phyloP scores from a whole-genome alignment of 2,888 invertebrate species.

The Megamerina dolium region DNA sequence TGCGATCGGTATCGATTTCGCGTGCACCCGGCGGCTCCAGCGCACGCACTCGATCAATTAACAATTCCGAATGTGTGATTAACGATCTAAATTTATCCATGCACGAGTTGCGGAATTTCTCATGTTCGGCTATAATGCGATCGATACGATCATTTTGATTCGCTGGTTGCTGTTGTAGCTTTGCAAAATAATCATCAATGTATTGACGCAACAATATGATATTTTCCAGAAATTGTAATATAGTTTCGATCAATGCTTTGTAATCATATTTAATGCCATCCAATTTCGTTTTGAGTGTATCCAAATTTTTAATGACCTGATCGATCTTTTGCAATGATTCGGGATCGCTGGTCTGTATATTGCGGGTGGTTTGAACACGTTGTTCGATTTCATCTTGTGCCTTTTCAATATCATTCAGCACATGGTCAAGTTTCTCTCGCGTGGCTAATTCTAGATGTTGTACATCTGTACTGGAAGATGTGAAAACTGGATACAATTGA shows the following conservation, averaged over 20 bases:
- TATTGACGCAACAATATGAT: slow-evolving; percentile 58
- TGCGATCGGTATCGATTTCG: slow-evolving; percentile 62
- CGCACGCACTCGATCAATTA: slow-evolving; percentile 61
- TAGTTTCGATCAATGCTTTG: slow-evolving; percentile 62
- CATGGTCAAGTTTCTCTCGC: slow-evolving; percentile 54
- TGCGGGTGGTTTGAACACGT: slow-evolving; percentile 61
- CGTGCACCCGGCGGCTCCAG: slow-evolving; percentile 66
- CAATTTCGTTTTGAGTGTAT: slow-evolving; percentile 61
- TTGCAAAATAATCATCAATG: slow-evolving; percentile 54
- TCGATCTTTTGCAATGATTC: slow-evolving; percentile 53
- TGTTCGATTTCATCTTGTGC: slow-evolving; percentile 63
- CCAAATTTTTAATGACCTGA: slow-evolving; percentile 60
- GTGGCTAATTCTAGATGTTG: slow-evolving; percentile 55
- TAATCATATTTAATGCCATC: slow-evolving; percentile 66
- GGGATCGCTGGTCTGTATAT: slow-evolving; percentile 57
- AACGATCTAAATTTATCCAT: slow-evolving; percentile 62
- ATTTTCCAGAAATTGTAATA: slow-evolving; percentile 66
- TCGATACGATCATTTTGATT: slow-evolving; percentile 54
- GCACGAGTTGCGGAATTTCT: slow-evolving; percentile 59
- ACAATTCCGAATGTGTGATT: slow-evolving; percentile 62
- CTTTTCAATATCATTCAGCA: slow-evolving; percentile 57
- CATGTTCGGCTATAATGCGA: slow-evolving; percentile 57
- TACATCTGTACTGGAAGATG: slow-evolving; percentile 57
- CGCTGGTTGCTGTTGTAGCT: slow-evolving; percentile 38
- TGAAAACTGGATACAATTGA: slow-evolving; percentile 70